phyloP scores from a whole-genome alignment of 2,888 invertebrate genomes.

The Tenthredo amoena region DNA sequence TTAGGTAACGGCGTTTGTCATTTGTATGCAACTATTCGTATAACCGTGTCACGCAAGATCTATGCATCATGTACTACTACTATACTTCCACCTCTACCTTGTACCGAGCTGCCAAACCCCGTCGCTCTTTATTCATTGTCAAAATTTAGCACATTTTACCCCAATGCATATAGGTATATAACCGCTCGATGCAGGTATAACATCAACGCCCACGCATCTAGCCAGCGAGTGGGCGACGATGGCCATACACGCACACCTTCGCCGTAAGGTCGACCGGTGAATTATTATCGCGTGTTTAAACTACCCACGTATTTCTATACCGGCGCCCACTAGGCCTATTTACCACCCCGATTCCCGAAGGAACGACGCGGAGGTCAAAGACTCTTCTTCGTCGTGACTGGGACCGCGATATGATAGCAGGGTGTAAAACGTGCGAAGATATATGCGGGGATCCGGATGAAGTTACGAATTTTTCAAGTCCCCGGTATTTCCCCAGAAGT shows the following conservation, averaged over 20 bases:
- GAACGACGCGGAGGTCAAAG: conserved; percentile 23
- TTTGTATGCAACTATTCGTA: conserved; percentile 43
- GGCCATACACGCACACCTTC: not conserved
- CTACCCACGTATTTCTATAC: not conserved
- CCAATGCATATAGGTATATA: no score
- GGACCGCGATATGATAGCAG: not conserved
- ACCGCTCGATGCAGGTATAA: not conserved
- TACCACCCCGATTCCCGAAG: conserved; percentile 15
- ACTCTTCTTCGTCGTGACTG: not conserved
- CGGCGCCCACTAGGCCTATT: not conserved
- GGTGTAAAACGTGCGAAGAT: not conserved
- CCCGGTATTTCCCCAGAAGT: no score
- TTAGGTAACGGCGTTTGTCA: conserved; percentile 48
- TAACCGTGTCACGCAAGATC: not conserved
- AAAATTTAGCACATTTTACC: not conserved
- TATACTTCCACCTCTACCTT: no score
- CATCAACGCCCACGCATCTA: not conserved
- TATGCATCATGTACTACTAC: not conserved
- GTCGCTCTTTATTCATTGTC: not conserved
- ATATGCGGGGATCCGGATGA: not conserved
- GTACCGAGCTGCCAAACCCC: not conserved
- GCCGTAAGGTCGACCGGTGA: conserved; percentile 31
- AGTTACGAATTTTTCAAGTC: no score
- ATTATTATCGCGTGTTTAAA: conserved; percentile 27
- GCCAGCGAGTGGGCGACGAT: not conserved